Evolutionary conservation across 2,797 vertebrate genomes (phyloP).

Genomic region (Sarcoramphus papa): DNA sequence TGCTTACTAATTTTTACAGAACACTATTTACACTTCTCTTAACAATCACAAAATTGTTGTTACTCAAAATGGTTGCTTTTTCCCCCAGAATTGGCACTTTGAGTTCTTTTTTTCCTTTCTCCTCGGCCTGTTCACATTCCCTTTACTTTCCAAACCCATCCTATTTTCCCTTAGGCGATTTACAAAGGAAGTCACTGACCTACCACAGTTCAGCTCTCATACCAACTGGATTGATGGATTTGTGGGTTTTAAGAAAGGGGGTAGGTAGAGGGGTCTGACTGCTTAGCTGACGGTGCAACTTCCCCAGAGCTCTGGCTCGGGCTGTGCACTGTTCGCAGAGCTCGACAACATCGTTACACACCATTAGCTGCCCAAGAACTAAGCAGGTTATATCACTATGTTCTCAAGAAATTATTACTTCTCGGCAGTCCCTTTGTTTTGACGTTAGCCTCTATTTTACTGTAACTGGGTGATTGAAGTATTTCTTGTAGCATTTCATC

Average conservation of each 20-base stretch:
- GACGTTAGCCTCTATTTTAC: not conserved
- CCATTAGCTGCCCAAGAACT: not conserved
- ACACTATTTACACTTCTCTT: not conserved
- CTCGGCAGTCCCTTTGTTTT: not conserved
- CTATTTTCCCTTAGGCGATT: not conserved
- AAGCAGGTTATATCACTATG: not conserved
- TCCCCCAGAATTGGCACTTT: not conserved
- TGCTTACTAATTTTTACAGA: slow-evolving; percentile 7
- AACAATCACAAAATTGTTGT: not conserved
- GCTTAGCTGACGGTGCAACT: not conserved
- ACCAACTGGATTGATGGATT: not conserved
- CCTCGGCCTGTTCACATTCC: not conserved
- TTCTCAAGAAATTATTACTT: not conserved
- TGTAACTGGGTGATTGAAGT: not conserved
- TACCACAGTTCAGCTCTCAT: not conserved
- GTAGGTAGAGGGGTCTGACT: not conserved
- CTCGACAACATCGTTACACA: not conserved
- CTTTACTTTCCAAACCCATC: not conserved
- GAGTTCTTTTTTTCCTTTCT: not conserved
- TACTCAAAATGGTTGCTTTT: not conserved
- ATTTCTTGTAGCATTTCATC: not conserved
- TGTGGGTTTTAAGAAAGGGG: not conserved
- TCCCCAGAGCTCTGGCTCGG: not conserved
- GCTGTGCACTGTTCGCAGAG: not conserved
- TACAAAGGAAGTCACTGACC: not conserved